Evolutionary conservation across 2,888 invertebrate species (phyloP), one percentile per base, ranked within the genome.

Genomic region (Autographa pulchrina): DNA sequence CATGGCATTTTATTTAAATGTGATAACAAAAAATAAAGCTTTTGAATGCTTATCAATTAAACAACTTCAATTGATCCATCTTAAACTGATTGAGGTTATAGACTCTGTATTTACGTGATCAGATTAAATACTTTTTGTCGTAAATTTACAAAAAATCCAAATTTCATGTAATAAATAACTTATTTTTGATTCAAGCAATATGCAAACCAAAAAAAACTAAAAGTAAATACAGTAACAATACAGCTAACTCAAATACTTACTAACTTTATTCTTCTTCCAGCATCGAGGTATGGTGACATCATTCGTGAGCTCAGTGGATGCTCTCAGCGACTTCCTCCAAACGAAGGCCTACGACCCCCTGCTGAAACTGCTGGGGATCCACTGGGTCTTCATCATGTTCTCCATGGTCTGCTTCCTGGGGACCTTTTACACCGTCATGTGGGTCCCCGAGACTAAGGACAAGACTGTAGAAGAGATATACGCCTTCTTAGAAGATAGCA

Each of bases 301-400:
- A 0, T 92, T 95, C 76, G 93, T 95, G 1, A 95, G 94, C 84
- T 92, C 92, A 43, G 86, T 92, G 1, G 93, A 93, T 66, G 94
- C 95, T 0, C 90, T 94, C 65, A 95, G 95, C 72, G 96, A 96
- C 87, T 95, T 96, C 86, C 85, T 95, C 0, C 96, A 96, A 78
- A 93, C 94, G 0, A 96, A 96, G 70, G 94, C 94, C 0, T 96
- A 95, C 83, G 95, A 95, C 75, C 95, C 95, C 0, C 88, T 96
- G 0, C 89, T 94, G 4, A 95, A 95, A 79, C 88, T 94, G 0
- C 86, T 96, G 0, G 96, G 96, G 3, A 95, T 95, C 73, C 95
- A 95, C 72, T 96, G 95, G 95, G 95, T 95, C 13, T 95, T 96
- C 89, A 93, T 95, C 31, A 88, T 95, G 81, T 96, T 95, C 86